Conservation (phyloP, 2,888 invertebrate genomes). For the Cosmia pyralina region DNA sequence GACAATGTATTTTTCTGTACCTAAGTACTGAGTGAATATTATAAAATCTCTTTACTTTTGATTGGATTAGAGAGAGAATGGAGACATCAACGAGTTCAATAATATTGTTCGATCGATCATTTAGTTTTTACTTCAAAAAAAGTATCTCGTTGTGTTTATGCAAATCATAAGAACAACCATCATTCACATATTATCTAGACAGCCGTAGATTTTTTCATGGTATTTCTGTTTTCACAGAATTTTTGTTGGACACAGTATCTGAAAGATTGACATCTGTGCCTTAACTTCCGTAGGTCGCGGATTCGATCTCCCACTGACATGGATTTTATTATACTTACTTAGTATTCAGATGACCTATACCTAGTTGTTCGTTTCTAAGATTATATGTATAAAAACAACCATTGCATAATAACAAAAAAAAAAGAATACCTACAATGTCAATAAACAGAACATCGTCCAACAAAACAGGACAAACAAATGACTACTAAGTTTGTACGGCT, state of each 20-base stretch:
- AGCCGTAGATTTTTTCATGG: not conserved
- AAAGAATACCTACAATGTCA: not conserved
- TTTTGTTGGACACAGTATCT: not conserved
- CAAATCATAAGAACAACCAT: not conserved
- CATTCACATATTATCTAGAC: no score
- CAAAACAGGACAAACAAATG: conserved; percentile 20
- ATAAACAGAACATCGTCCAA: not conserved
- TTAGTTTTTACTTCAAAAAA: conserved; percentile 5
- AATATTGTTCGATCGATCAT: not conserved
- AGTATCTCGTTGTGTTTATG: not conserved
- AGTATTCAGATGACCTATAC: no score
- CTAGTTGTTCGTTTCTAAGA: not conserved
- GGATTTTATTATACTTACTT: not conserved
- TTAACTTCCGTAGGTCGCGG: not conserved
- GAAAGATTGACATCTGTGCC: not conserved
- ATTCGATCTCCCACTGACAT: not conserved
- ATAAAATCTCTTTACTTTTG: conserved; percentile 1
- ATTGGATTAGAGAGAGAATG: not conserved
- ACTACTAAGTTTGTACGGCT: not conserved
- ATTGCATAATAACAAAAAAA: not conserved
- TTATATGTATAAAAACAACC: not conserved
- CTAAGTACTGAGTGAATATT: not conserved
- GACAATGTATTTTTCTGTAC: conserved; percentile 1
- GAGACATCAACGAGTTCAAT: not conserved
- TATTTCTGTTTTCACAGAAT: not conserved